Conservation (phyloP, 2,797 vertebrate species). For the Galagoides demidoff region DNA sequence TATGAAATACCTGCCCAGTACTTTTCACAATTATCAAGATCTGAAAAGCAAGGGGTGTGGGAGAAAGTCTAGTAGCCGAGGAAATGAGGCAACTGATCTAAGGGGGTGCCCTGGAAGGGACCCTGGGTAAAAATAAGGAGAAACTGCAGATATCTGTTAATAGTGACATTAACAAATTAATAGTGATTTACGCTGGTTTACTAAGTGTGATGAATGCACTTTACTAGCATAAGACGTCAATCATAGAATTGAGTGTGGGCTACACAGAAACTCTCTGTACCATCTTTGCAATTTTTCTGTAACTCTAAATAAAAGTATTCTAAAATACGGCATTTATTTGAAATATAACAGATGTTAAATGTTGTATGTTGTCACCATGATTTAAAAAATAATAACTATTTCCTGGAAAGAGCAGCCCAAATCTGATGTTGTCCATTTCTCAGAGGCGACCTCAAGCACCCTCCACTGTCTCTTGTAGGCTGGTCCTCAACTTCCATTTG, state of each 20-base stretch:
- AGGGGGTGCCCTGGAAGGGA: no score
- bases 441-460: background rate
- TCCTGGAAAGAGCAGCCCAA: background rate
- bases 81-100: background rate
- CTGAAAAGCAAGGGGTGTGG: background rate
- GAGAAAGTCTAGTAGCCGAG: background rate
- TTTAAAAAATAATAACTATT: background rate
- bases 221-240: no score
- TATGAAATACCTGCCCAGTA: background rate
- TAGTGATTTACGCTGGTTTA: background rate
- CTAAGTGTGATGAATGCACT: background rate
- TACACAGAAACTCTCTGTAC: background rate
- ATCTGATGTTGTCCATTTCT: background rate
- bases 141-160: no score
- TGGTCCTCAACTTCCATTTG: background rate
- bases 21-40: background rate
- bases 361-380: background rate
- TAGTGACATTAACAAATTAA: no score
- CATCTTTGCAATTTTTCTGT: background rate
- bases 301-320: background rate
- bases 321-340: background rate
- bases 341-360: background rate
- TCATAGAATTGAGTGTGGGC: background rate
- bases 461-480: rapidly evolving
- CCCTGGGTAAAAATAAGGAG: background rate